phyloP scores from a whole-genome alignment of 2,888 invertebrate species.

The Micropterix aruncella region DNA sequence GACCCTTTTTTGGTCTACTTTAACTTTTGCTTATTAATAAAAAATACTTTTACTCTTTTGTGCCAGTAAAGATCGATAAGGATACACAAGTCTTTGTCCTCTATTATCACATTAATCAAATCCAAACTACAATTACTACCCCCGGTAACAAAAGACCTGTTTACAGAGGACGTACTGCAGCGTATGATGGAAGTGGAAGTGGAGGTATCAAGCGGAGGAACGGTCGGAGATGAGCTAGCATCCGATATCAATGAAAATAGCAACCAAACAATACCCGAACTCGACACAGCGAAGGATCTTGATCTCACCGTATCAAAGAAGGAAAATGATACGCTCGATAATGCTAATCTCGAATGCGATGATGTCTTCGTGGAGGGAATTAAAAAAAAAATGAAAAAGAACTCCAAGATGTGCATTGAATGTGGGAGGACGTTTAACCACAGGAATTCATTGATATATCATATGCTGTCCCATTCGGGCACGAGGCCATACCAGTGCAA shows the following conservation, averaged over 20 bases:
- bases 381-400: constrained; percentile 22
- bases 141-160: not conserved
- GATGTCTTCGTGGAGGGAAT: not conserved
- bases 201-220: constrained; percentile 10
- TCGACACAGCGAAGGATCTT: constrained; percentile 2
- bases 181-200: constrained; percentile 27
- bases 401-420: constrained; percentile 41
- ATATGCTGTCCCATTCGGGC: constrained; percentile 65
- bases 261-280: constrained; percentile 6
- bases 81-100: no score
- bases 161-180: constrained; percentile 29
- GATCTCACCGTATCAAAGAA: constrained; percentile 4
- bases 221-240: constrained; percentile 18
- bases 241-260: constrained; percentile 11
- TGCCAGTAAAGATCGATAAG: no score
- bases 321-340: constrained; percentile 4
- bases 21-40: no score
- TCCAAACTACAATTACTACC: no score
- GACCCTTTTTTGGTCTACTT: no score
- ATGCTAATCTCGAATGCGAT: not conserved
- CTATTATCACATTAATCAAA: no score
- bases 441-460: constrained; percentile 73
- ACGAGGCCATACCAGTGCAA: constrained; percentile 65
- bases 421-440: constrained; percentile 68
- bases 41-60: no score